Evolutionary conservation across 2,888 invertebrate species (phyloP).

Genomic region (Romanomermis culicivorax): DNA sequence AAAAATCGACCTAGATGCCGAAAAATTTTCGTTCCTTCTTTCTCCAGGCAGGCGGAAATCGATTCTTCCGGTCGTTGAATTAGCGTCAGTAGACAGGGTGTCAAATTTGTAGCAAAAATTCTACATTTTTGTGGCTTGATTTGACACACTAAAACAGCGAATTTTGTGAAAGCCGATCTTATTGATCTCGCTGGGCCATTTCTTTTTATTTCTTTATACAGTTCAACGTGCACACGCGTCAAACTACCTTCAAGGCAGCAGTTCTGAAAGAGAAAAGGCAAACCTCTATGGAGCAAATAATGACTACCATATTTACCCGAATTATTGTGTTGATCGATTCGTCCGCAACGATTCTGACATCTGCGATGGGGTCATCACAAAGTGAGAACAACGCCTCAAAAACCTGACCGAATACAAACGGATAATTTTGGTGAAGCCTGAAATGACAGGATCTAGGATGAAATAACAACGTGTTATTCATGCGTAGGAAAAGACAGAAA

Average conservation of each 20-base stretch:
- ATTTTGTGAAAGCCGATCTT: slow-evolving; percentile 51
- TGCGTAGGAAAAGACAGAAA: no score
- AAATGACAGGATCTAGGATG: no score
- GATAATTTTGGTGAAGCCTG: no score
- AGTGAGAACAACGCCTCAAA: slow-evolving; percentile 42
- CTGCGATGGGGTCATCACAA: slow-evolving; percentile 54
- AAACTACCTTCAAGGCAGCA: slow-evolving; percentile 43
- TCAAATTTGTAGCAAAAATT: slow-evolving; percentile 50
- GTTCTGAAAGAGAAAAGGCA: slow-evolving; percentile 18
- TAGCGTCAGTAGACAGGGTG: slow-evolving; percentile 51
- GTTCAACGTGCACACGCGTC: slow-evolving; percentile 51
- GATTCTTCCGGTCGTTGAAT: slow-evolving; percentile 48
- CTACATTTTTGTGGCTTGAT: slow-evolving; percentile 54
- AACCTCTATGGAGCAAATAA: no score
- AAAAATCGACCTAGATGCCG: slow-evolving; percentile 46
- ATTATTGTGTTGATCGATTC: slow-evolving; percentile 58
- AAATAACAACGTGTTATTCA: no score
- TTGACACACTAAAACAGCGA: slow-evolving; percentile 50
- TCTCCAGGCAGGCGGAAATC: slow-evolving; percentile 45
- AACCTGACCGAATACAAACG: no score
- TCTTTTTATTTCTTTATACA: slow-evolving; percentile 58
- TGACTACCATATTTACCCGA: slow-evolving; percentile 41
- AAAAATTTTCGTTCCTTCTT: slow-evolving; percentile 44
- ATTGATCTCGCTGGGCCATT: slow-evolving; percentile 50
- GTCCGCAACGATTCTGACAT: slow-evolving; percentile 55